Conservation (phyloP, 2,888 invertebrate species). For the Limenitis camilla region DNA sequence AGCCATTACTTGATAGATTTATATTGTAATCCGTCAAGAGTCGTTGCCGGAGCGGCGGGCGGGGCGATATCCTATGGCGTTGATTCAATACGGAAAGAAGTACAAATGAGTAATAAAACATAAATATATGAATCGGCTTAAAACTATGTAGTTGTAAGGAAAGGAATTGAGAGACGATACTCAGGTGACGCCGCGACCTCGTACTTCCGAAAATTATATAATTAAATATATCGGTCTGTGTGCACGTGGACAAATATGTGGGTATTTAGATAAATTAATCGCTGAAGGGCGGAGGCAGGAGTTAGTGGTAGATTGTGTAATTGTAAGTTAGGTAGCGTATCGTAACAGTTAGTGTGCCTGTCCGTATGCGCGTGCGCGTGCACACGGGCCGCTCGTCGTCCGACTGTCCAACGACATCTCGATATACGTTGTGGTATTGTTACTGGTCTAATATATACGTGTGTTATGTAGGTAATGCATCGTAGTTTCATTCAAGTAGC, state of each 20-base stretch:
- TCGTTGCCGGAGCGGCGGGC: slow-evolving; percentile 26
- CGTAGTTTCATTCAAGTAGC: slow-evolving; percentile 58
- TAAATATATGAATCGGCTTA: slow-evolving; percentile 59
- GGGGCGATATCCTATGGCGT: slow-evolving; percentile 13
- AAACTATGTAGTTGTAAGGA: slow-evolving; percentile 56
- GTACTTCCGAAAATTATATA: slow-evolving; percentile 38
- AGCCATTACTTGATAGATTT: too few relatives aligned
- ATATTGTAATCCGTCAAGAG: too few relatives aligned
- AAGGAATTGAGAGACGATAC: slow-evolving; percentile 56
- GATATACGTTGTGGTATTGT: slow-evolving; percentile 43
- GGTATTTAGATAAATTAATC: too few relatives aligned
- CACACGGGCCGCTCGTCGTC: too few relatives aligned
- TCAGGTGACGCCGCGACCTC: slow-evolving; percentile 37
- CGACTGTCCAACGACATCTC: too few relatives aligned
- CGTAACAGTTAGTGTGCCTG: too few relatives aligned
- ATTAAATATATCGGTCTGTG: slow-evolving; percentile 8
- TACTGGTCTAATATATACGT: slow-evolving; percentile 52
- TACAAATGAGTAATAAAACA: slow-evolving; percentile 62
- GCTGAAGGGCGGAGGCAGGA: too few relatives aligned
- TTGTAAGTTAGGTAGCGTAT: too few relatives aligned
- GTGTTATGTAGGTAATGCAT: slow-evolving; percentile 64
- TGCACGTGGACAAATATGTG: too few relatives aligned
- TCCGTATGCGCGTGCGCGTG: too few relatives aligned
- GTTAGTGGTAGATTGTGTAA: too few relatives aligned
- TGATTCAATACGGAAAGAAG: slow-evolving; percentile 43